Evolutionary conservation across 92 coral and sea anemone genomes (phyloP).

Genomic region (Epizoanthus stellaris): DNA sequence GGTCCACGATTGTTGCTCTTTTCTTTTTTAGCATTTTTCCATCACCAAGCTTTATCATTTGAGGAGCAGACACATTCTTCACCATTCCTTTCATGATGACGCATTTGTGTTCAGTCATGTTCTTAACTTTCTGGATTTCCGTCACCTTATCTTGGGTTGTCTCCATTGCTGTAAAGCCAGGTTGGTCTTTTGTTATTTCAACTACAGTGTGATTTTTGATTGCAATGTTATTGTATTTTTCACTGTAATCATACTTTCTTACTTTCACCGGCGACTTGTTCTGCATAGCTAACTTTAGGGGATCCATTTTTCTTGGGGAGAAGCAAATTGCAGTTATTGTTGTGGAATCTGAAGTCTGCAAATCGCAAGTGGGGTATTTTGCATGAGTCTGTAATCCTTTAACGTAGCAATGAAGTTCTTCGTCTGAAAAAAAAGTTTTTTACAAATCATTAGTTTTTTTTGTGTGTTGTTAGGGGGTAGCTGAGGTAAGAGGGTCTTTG

Average conservation of each 20-base stretch:
- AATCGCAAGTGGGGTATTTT: not conserved
- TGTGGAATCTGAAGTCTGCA: not conserved
- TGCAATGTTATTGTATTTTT: not conserved
- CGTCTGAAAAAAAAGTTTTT: not conserved
- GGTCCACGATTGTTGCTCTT: not conserved
- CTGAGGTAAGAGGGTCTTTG: no score
- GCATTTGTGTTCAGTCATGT: not conserved
- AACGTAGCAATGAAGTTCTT: not conserved
- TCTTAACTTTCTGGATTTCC: not conserved
- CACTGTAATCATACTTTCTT: not conserved
- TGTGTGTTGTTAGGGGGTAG: no score
- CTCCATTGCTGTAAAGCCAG: not conserved
- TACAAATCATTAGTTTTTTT: no score
- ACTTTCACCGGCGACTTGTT: not conserved
- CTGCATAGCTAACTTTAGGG: not conserved
- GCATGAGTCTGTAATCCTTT: not conserved
- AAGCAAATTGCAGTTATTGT: not conserved
- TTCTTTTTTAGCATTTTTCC: not conserved
- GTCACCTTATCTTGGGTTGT: not conserved
- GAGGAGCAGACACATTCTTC: not conserved
- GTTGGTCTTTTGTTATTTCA: not conserved
- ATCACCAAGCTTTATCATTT: not conserved
- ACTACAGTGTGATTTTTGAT: not conserved
- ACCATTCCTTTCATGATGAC: not conserved
- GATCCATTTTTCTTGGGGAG: not conserved